These are phyloP conservation scores for Leptoclinus maculatus DNA, from an alignment of 2,797 vertebrate species.

Conservation along the genomic window DNA sequence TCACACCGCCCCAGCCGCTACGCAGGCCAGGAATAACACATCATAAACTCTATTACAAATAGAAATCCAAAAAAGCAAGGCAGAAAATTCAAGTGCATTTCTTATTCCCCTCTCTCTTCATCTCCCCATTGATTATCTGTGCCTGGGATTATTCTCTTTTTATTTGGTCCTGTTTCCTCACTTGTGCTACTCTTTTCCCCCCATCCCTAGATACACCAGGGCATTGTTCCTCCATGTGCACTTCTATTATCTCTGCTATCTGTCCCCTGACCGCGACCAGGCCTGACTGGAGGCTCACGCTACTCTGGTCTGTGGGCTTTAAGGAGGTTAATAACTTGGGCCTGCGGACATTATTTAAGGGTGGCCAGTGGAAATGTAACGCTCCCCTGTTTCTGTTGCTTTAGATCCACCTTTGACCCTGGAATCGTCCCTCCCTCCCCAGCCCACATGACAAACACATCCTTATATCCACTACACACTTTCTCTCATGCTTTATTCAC, in stretches of 20 bases:
- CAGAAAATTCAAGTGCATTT: conserved; percentile 66
- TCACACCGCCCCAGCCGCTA: conserved; percentile 80
- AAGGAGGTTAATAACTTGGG: conserved; percentile 89
- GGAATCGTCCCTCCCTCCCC: conserved; percentile 61
- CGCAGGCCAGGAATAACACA: conserved; percentile 77
- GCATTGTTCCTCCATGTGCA: conserved; percentile 80
- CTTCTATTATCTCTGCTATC: conserved; percentile 84
- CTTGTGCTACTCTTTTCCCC: conserved; percentile 54
- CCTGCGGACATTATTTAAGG: conserved; percentile 87
- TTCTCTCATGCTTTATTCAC: conserved; percentile 10
- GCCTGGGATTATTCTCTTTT: conserved; percentile 85
- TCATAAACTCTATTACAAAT: conserved; percentile 88
- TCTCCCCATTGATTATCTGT: conserved; percentile 87
- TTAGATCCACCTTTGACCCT: conserved; percentile 78
- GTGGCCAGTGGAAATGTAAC: conserved; percentile 80
- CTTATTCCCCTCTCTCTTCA: conserved; percentile 67
- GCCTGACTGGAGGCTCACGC: conserved; percentile 74
- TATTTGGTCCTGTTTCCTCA: conserved; percentile 75
- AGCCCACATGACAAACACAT: conserved; percentile 71
- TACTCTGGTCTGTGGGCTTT: conserved; percentile 78
- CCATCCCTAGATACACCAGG: conserved; percentile 71
- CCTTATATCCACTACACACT: conserved; percentile 56
- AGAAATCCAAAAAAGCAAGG: conserved; percentile 76
- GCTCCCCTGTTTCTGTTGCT: conserved; percentile 82
- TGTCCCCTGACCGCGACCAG: conserved; percentile 78